These are phyloP conservation scores for Nesogale talazaci DNA, from an alignment of 2,113 vertebrate genomes.

Conservation along the genomic window DNA sequence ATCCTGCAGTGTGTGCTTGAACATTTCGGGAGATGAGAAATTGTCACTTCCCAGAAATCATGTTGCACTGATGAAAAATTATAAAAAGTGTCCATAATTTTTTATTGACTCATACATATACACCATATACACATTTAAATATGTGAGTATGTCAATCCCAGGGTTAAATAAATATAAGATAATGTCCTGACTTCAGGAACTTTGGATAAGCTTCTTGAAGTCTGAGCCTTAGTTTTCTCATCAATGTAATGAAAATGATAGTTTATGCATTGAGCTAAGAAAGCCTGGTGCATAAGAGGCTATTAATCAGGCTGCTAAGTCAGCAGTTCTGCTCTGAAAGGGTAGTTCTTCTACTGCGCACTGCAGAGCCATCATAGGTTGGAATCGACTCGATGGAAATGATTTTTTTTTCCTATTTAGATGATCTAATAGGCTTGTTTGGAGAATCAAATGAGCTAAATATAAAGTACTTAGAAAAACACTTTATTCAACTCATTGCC, in stretches of 20 bases:
- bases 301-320: too few relatives aligned
- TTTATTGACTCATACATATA: not conserved
- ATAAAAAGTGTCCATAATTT: not conserved
- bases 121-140: too few relatives aligned
- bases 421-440: not conserved
- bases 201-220: not conserved
- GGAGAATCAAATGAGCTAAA: not conserved
- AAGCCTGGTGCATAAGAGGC: too few relatives aligned
- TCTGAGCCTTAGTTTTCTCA: not conserved
- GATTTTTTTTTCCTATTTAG: too few relatives aligned
- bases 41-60: not conserved
- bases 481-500: not conserved
- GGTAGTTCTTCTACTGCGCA: too few relatives aligned
- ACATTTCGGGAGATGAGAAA: not conserved
- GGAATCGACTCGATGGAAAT: too few relatives aligned
- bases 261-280: not conserved
- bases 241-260: not conserved
- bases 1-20: not conserved
- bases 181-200: not conserved
- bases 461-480: not conserved
- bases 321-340: too few relatives aligned
- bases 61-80: slow-evolving; percentile 3
- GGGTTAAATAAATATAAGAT: not conserved
- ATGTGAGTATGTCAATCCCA: not conserved
- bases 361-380: too few relatives aligned